phyloP scores from a whole-genome alignment of 2,888 invertebrate genomes.

The Stegana nigrithorax region DNA sequence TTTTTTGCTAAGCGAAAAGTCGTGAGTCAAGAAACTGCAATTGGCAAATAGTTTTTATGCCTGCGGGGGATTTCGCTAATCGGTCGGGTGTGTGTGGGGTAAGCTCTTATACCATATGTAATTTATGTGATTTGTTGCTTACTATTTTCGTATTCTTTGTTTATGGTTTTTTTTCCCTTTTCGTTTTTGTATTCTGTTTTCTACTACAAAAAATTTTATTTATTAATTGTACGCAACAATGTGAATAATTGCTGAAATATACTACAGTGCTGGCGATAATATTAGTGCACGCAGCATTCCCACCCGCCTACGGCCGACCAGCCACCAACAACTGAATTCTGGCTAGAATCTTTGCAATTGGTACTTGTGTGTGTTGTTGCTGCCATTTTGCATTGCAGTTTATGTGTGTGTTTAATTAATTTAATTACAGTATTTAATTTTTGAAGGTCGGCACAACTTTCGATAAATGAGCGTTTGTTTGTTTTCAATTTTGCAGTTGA shows the following conservation, averaged over 20 bases:
- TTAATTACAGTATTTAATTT: constrained; percentile 52
- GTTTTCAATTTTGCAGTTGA: neutral
- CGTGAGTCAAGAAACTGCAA: constrained; percentile 57
- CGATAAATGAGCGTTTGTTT: constrained; percentile 34
- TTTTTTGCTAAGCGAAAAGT: constrained; percentile 29
- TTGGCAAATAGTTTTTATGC: constrained; percentile 41
- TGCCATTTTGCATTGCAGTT: constrained; percentile 24
- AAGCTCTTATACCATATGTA: constrained; percentile 51
- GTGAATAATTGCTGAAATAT: neutral
- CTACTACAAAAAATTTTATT: constrained; percentile 25
- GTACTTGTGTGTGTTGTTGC: neutral
- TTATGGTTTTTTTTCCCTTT: constrained; percentile 40
- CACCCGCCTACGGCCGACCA: too few species aligned
- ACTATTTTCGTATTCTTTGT: too few species aligned
- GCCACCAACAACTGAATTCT: too few species aligned
- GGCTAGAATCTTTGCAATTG: too few species aligned
- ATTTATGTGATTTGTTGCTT: too few species aligned
- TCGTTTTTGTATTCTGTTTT: constrained; percentile 42
- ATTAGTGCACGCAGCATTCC: neutral
- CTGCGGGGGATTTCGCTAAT: neutral
- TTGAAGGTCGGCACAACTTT: constrained; percentile 45
- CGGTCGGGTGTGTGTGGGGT: constrained; percentile 15
- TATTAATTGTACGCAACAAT: constrained; percentile 45
- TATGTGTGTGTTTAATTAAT: constrained; percentile 42
- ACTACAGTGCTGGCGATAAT: neutral